These are phyloP conservation scores for Drosophila anomelani DNA, from an alignment of 2,888 invertebrate genomes.

Conservation along the genomic window DNA sequence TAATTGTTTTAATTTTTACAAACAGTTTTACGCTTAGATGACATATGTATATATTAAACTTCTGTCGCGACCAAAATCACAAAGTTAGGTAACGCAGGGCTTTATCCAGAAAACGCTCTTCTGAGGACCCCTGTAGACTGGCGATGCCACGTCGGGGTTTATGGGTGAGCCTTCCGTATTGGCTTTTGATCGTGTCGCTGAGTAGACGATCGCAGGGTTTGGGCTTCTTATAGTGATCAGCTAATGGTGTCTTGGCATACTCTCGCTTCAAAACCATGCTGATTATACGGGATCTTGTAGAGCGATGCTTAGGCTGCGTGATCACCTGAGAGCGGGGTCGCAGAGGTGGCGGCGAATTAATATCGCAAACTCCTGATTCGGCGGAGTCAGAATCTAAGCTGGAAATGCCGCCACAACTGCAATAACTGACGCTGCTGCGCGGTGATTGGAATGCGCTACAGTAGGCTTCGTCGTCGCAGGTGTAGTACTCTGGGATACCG, in stretches of 20 bases:
- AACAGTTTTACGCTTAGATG: too few species aligned
- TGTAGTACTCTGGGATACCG: conserved; percentile 43
- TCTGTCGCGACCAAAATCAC: conserved; percentile 40
- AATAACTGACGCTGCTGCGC: conserved; percentile 60
- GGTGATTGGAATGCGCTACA: conserved; percentile 56
- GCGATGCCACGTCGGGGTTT: conserved; percentile 47
- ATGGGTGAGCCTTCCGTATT: conserved; percentile 30
- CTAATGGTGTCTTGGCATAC: conserved; percentile 43
- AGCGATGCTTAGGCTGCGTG: conserved; percentile 54
- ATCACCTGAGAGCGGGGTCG: conserved; percentile 56
- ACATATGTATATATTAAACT: too few species aligned
- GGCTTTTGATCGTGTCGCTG: conserved; percentile 42
- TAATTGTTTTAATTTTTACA: too few species aligned
- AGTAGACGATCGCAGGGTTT: conserved; percentile 56
- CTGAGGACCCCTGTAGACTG: conserved; percentile 44
- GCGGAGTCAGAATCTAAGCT: conserved; percentile 50
- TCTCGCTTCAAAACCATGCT: conserved; percentile 74
- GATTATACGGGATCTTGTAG: conserved; percentile 73
- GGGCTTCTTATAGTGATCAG: conserved; percentile 17
- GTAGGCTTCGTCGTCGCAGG: conserved; percentile 69
- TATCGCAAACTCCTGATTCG: conserved; percentile 46
- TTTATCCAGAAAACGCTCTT: conserved; percentile 74
- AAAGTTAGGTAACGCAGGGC: conserved; percentile 80
- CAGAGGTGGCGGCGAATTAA: conserved; percentile 40
- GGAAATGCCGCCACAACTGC: conserved; percentile 54